A percentile compares a stretch with the other conserved stretches of the same genome.
Conservation (phyloP, 2,797 vertebrate species). For the Galaxias olidus region DNA sequence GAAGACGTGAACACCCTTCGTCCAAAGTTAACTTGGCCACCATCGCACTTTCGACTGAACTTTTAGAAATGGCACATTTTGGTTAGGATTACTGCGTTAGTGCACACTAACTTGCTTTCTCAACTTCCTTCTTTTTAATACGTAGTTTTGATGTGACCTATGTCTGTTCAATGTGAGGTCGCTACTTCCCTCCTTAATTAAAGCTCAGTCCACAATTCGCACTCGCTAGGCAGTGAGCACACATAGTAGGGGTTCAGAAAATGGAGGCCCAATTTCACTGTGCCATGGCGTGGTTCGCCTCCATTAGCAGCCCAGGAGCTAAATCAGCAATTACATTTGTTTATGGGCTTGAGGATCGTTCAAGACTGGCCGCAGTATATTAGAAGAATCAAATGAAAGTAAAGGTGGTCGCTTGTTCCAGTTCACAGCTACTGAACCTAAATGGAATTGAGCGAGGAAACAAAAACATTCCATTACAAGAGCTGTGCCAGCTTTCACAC, state of each 20-base stretch:
- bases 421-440: constrained; percentile 10
- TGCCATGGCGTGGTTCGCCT: constrained; percentile 38
- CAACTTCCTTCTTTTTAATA: too few relatives aligned
- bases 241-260: constrained; percentile 1
- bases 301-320: constrained; percentile 27
- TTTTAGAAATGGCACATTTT: too few relatives aligned
- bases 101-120: constrained; percentile 5
- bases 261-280: constrained; percentile 39
- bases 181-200: constrained; percentile 14
- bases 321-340: constrained; percentile 39
- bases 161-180: constrained; percentile 21
- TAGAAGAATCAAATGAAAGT: constrained; percentile 36
- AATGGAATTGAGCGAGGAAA: not conserved
- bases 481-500: constrained; percentile 12
- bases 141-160: constrained; percentile 30
- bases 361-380: constrained; percentile 32
- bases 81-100: too few relatives aligned
- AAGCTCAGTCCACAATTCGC: constrained; percentile 5
- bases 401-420: constrained; percentile 7
- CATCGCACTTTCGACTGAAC: too few relatives aligned
- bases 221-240: constrained; percentile 8
- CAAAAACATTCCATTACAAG: not conserved
- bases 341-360: constrained; percentile 42
- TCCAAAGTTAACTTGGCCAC: not conserved
- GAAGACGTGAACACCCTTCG: not conserved